A percentile compares a stretch with the other conserved stretches of the same genome.
Evolutionary conservation across 1,140 invertebrate species (phyloP).

Genomic region (Hylyphantes graminicola): DNA sequence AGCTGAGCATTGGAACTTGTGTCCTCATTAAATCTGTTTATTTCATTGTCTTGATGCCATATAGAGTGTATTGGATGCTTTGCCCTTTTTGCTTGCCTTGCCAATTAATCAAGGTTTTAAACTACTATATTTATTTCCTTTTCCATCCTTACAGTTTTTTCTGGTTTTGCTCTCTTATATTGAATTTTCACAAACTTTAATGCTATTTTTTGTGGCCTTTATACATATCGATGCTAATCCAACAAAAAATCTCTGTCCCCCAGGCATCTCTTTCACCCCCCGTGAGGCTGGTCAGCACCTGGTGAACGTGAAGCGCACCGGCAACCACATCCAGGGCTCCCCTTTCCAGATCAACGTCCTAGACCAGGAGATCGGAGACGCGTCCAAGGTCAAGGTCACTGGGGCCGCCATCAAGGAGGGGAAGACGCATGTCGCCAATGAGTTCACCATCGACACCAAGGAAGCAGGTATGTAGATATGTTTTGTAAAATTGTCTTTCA

Average conservation of each 20-base stretch:
- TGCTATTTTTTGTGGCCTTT: neutral
- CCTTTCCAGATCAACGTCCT: constrained; percentile 97
- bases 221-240: neutral
- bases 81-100: too few species aligned
- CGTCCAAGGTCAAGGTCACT: constrained; percentile 90
- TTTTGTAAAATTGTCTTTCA: neutral
- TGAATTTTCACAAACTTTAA: neutral
- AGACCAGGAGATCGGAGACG: constrained; percentile 94
- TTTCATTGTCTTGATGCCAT: too few species aligned
- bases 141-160: neutral
- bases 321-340: constrained; percentile 93
- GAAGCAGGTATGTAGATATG: constrained; percentile 62
- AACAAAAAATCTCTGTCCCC: constrained; percentile 11
- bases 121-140: too few species aligned
- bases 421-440: constrained; percentile 91
- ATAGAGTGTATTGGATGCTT: too few species aligned
- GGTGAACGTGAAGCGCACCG: constrained; percentile 94
- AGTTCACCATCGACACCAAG: constrained; percentile 92
- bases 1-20: too few species aligned
- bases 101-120: too few species aligned
- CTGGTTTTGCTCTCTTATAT: neutral
- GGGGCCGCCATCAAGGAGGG: constrained; percentile 89
- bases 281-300: constrained; percentile 93
- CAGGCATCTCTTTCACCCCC: constrained; percentile 95
- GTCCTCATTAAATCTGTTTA: too few species aligned